Percentiles rank a stretch among this genome's conserved stretches.
Evolutionary conservation across 1,140 invertebrate species (phyloP).

Genomic region (Theocolax elegans): DNA sequence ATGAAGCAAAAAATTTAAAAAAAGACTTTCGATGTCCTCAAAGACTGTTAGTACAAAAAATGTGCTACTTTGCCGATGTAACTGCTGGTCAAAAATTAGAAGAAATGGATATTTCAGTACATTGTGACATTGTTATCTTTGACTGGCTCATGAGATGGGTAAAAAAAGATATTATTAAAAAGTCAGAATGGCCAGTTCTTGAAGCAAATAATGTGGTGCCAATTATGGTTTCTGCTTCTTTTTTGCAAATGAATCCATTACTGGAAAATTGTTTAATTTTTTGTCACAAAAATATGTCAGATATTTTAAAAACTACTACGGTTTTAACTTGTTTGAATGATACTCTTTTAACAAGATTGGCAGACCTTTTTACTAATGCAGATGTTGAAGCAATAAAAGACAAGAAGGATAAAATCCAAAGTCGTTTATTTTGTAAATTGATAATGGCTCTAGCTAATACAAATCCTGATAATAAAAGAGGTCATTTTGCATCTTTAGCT

Average conservation of each 20-base stretch:
- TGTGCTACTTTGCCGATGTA: constrained; percentile 94
- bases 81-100: constrained; percentile 87
- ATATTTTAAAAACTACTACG: constrained; percentile 81
- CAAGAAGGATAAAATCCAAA: constrained; percentile 85
- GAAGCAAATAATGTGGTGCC: constrained; percentile 89
- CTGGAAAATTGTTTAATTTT: constrained; percentile 84
- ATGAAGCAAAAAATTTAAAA: constrained; percentile 86
- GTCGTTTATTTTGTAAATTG: constrained; percentile 83
- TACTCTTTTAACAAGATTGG: constrained; percentile 77
- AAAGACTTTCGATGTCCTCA: constrained; percentile 90
- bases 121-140: constrained; percentile 93
- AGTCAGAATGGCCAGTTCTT: constrained; percentile 77
- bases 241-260: constrained; percentile 92
- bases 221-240: constrained; percentile 92
- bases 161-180: constrained; percentile 76
- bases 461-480: constrained; percentile 76
- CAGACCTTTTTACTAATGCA: constrained; percentile 82
- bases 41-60: constrained; percentile 85
- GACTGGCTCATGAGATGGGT: constrained; percentile 98
- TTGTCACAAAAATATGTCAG: constrained; percentile 82
- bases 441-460: constrained; percentile 79
- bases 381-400: constrained; percentile 83
- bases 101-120: constrained; percentile 95
- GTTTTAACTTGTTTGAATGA: constrained; percentile 83
- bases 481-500: constrained; percentile 82